Evolutionary conservation across 1,140 invertebrate genomes (phyloP).

Genomic region (Drosophila azteca): DNA sequence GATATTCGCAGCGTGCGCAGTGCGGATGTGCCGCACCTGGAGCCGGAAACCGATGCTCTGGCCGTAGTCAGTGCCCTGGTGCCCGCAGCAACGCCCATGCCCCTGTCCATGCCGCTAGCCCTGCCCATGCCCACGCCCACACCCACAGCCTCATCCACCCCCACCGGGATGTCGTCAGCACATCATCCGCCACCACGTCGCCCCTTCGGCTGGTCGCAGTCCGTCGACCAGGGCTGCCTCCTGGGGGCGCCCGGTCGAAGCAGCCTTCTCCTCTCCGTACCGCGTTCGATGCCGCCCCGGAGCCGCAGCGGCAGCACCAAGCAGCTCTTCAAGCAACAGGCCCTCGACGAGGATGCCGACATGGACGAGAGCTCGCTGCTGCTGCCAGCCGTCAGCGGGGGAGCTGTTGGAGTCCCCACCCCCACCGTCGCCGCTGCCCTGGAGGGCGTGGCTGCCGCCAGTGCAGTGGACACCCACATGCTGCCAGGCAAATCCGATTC

Average conservation of each 20-base stretch:
- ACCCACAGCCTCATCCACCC: slow-evolving; percentile 5
- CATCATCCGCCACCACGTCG: slow-evolving; percentile 35
- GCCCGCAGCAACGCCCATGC: slow-evolving; percentile 26
- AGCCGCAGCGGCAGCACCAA: slow-evolving; percentile 83
- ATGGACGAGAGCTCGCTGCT: slow-evolving; percentile 80
- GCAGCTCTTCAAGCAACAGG: slow-evolving; percentile 83
- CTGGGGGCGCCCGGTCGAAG: slow-evolving; percentile 24
- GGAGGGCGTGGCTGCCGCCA: slow-evolving; percentile 12
- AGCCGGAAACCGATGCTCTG: slow-evolving; percentile 38
- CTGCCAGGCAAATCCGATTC: slow-evolving; percentile 71
- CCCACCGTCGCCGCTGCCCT: slow-evolving; percentile 8
- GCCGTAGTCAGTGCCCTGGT: slow-evolving; percentile 58
- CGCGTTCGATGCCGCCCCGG: slow-evolving; percentile 78
- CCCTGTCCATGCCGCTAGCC: slow-evolving; percentile 16
- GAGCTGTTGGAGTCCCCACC: not conserved
- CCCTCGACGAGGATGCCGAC: slow-evolving; percentile 80
- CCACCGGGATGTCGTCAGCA: slow-evolving; percentile 8
- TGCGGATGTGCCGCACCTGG: slow-evolving; percentile 60
- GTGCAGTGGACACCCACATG: slow-evolving; percentile 6
- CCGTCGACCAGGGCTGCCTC: slow-evolving; percentile 72
- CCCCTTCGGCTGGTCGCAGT: slow-evolving; percentile 77
- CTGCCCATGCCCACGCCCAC: slow-evolving; percentile 19
- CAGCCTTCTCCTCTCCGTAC: slow-evolving; percentile 75
- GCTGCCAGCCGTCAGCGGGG: slow-evolving; percentile 44
- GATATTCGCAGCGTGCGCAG: slow-evolving; percentile 78